Evolutionary conservation across 2,797 vertebrate genomes (phyloP).

Genomic region (Yasuhikotakia modesta): DNA sequence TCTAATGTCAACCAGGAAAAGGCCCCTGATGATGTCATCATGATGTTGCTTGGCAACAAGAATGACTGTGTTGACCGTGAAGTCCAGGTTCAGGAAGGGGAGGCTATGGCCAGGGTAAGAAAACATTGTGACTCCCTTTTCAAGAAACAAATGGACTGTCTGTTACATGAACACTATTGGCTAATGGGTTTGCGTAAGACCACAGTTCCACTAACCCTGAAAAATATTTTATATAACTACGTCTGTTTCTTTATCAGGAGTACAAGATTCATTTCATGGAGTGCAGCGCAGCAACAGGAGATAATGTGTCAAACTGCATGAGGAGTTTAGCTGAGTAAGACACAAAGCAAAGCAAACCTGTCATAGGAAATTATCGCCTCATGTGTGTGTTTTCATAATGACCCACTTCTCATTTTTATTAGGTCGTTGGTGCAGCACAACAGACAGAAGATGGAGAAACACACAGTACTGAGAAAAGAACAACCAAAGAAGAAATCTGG

Average conservation of each 20-base stretch:
- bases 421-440: conserved; percentile 73
- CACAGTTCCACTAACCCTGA: background rate
- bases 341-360: background rate
- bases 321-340: conserved; percentile 84
- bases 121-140: conserved; percentile 12
- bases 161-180: background rate
- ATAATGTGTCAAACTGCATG: conserved; percentile 84
- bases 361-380: background rate
- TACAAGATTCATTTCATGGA: conserved; percentile 84
- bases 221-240: background rate
- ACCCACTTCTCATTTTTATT: conserved; percentile 32
- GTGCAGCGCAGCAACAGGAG: conserved; percentile 88
- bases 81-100: conserved; percentile 77
- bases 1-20: conserved; percentile 74
- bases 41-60: conserved; percentile 93
- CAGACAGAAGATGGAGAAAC: conserved; percentile 62
- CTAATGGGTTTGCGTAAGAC: background rate
- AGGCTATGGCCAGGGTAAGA: conserved; percentile 81
- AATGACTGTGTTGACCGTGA: conserved; percentile 75
- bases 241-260: conserved; percentile 74
- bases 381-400: conserved; percentile 14
- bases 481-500: conserved; percentile 66
- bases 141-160: background rate
- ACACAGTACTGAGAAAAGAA: conserved; percentile 64
- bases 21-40: conserved; percentile 69